phyloP scores from a whole-genome alignment of 2,888 invertebrate genomes.

The Tethea ocularis region DNA sequence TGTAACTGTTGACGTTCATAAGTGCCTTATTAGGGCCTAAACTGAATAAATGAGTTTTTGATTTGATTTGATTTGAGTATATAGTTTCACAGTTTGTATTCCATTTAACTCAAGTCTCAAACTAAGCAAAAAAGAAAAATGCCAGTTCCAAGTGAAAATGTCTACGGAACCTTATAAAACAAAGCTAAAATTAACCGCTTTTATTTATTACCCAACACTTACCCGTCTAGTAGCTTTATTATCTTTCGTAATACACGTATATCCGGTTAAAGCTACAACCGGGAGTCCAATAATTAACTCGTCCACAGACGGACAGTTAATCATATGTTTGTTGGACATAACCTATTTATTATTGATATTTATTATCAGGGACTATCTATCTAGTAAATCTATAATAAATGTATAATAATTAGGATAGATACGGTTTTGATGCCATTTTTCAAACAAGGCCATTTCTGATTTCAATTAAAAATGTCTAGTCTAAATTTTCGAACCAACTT shows the following conservation, averaged over 20 bases:
- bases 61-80: too few species aligned
- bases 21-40: too few species aligned
- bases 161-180: background rate
- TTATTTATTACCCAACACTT: constrained; percentile 4
- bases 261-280: constrained; percentile 3
- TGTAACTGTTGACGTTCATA: too few species aligned
- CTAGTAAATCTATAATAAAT: background rate
- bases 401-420: background rate
- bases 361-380: background rate
- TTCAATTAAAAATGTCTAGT: too few species aligned
- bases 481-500: too few species aligned
- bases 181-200: background rate
- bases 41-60: too few species aligned
- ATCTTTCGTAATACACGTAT: background rate
- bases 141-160: background rate
- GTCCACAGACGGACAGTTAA: background rate
- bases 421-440: background rate
- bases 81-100: too few species aligned
- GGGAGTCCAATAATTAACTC: background rate
- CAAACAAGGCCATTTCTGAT: too few species aligned
- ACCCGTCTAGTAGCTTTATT: background rate
- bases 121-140: too few species aligned
- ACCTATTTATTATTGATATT: background rate
- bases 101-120: too few species aligned
- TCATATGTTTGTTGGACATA: background rate